Conservation (phyloP, 2,113 vertebrate genomes). For the Symphodus melops region DNA sequence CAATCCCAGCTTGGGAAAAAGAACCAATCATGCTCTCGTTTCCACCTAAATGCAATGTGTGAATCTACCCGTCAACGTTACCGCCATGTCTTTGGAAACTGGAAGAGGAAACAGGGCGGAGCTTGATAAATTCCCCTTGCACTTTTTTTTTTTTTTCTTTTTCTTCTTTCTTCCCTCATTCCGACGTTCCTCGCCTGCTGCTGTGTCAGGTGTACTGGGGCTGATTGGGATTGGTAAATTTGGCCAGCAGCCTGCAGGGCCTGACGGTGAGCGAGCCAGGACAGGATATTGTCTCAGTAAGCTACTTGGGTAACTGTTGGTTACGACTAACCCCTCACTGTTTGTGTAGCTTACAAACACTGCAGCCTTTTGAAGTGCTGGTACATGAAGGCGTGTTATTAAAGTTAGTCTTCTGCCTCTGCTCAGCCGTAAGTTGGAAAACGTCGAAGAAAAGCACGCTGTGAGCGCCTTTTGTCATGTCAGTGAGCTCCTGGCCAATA, state of each 20-base stretch:
- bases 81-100: conserved; percentile 3
- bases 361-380: conserved; percentile 14
- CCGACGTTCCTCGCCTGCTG: conserved; percentile 33
- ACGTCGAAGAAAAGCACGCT: background rate
- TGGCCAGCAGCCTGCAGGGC: conserved; percentile 55
- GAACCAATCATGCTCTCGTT: background rate
- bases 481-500: conserved; percentile 17
- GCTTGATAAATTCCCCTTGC: background rate
- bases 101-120: background rate
- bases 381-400: conserved; percentile 29
- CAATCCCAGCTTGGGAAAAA: background rate
- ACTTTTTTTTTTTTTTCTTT: too few species aligned
- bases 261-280: conserved; percentile 54
- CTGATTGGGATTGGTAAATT: conserved; percentile 46
- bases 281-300: conserved; percentile 77
- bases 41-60: background rate
- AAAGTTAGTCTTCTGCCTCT: background rate
- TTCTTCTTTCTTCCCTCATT: too few species aligned
- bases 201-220: conserved; percentile 45
- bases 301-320: conserved; percentile 66
- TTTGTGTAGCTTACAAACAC: conserved; percentile 50
- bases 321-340: conserved; percentile 44
- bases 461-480: too few species aligned
- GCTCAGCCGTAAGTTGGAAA: background rate
- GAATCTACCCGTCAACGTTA: background rate